Percentiles rank a stretch among this genome's conserved stretches.
Evolutionary conservation across 1,140 invertebrate genomes (phyloP).

Genomic region (Procambarus clarkii): DNA sequence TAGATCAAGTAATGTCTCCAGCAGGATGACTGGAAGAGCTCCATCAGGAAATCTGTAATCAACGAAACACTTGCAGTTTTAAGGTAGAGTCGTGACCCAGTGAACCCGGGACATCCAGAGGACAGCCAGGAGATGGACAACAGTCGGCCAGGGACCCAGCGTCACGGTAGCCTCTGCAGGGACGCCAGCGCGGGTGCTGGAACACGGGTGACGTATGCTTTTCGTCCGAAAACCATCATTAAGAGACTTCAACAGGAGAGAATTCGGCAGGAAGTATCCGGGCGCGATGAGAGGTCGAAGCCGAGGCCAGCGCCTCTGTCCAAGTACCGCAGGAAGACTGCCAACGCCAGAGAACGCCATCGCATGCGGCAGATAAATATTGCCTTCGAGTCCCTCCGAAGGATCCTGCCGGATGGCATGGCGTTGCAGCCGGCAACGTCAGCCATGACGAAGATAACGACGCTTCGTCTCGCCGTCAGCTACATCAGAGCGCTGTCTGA

Average conservation of each 20-base stretch:
- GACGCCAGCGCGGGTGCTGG: background rate
- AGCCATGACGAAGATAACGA: slow-evolving; percentile 44
- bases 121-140: too few species aligned
- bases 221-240: slow-evolving; percentile 32
- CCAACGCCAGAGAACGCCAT: slow-evolving; percentile 89
- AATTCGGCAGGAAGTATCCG: slow-evolving; percentile 14
- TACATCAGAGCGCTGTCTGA: slow-evolving; percentile 37
- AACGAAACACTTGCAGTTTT: too few species aligned
- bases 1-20: too few species aligned
- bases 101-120: too few species aligned
- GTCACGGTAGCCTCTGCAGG: background rate
- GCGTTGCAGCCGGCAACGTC: slow-evolving; percentile 16
- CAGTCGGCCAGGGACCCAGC: too few species aligned
- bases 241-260: slow-evolving; percentile 43
- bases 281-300: slow-evolving; percentile 21
- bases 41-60: too few species aligned
- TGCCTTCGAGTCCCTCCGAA: slow-evolving; percentile 85
- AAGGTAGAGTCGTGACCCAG: too few species aligned
- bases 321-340: slow-evolving; percentile 91
- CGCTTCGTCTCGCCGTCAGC: slow-evolving; percentile 34
- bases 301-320: slow-evolving; percentile 51
- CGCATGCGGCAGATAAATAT: slow-evolving; percentile 92
- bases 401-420: slow-evolving; percentile 81
- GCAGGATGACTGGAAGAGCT: too few species aligned
- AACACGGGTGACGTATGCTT: slow-evolving; percentile 22